Conservation (phyloP, 2,888 invertebrate genomes). For the Papilio elwesi region DNA sequence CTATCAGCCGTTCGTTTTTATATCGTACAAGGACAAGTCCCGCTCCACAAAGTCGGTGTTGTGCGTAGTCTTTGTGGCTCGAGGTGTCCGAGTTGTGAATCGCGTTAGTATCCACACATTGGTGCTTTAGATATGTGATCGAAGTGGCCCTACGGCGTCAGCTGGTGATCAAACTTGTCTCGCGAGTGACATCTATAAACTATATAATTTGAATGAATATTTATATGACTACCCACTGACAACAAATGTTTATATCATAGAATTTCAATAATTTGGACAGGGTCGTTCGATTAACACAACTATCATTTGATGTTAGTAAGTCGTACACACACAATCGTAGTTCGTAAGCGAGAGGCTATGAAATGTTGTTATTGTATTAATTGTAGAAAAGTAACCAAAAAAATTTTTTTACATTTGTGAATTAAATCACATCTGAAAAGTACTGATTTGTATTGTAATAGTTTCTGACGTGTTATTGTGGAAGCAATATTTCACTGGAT, state of each 20-base stretch:
- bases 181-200: conserved; percentile 21
- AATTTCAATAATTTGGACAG: conserved; percentile 41
- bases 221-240: conserved; percentile 17
- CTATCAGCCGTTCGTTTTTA: conserved; percentile 34
- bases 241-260: conserved; percentile 21
- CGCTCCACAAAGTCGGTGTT: conserved; percentile 53
- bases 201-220: conserved; percentile 13
- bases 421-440: conserved; percentile 33
- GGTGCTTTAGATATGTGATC: conserved; percentile 74
- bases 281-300: conserved; percentile 31
- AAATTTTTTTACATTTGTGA: conserved; percentile 35
- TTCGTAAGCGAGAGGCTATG: conserved; percentile 59
- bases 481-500: conserved; percentile 30
- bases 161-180: conserved; percentile 38
- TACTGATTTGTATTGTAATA: conserved; percentile 38
- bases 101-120: conserved; percentile 57
- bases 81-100: conserved; percentile 50
- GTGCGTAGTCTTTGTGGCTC: conserved; percentile 51
- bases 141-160: conserved; percentile 68
- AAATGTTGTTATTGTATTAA: conserved; percentile 49
- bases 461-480: conserved; percentile 34
- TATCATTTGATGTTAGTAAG: conserved; percentile 40
- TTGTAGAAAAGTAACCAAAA: conserved; percentile 48
- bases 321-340: conserved; percentile 45
- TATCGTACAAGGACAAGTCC: conserved; percentile 45